phyloP scores from a whole-genome alignment of 2,888 invertebrate genomes.

The Perithous albicinctus region DNA sequence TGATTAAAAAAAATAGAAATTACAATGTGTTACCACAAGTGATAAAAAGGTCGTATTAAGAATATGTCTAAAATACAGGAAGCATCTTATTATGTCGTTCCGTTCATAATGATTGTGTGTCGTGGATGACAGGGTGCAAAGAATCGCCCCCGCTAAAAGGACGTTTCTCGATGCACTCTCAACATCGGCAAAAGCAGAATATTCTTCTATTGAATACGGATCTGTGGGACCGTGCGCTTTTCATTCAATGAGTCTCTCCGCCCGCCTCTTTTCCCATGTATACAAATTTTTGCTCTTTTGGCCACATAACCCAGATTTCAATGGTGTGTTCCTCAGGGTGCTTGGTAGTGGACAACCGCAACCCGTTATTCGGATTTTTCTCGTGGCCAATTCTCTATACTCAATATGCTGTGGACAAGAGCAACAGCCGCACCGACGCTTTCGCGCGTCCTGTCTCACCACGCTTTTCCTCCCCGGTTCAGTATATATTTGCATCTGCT shows the following conservation, averaged over 20 bases:
- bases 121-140: background rate
- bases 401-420: background rate
- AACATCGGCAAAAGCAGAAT: conserved; percentile 28
- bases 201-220: conserved; percentile 47
- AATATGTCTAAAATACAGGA: conserved; percentile 42
- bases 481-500: conserved; percentile 68
- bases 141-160: conserved; percentile 69
- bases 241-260: conserved; percentile 54
- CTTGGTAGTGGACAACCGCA: conserved; percentile 72
- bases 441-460: conserved; percentile 19
- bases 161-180: conserved; percentile 64
- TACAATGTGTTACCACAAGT: no score
- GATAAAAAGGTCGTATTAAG: no score
- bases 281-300: conserved; percentile 83
- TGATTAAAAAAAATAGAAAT: no score
- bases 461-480: conserved; percentile 34
- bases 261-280: conserved; percentile 79
- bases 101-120: conserved; percentile 79
- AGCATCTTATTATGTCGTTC: conserved; percentile 75
- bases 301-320: conserved; percentile 84
- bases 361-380: conserved; percentile 83
- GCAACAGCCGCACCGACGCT: background rate
- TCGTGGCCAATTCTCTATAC: conserved; percentile 65
- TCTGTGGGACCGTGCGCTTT: conserved; percentile 54
- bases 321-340: conserved; percentile 73